Evolutionary conservation across 2,797 vertebrate genomes (phyloP).

Genomic region (Gymnodraco acuticeps): DNA sequence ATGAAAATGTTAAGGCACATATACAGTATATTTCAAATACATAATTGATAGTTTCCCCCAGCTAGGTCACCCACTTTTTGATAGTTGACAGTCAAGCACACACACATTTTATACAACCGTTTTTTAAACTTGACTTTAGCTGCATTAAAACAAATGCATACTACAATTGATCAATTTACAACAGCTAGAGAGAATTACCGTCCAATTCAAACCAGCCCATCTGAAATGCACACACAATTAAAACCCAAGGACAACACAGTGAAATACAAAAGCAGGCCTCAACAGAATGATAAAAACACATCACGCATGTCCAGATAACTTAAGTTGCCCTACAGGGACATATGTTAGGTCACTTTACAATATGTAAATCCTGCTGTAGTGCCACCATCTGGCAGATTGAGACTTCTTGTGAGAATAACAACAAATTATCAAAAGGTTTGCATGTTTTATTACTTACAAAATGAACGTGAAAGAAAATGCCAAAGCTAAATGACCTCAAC

Average conservation of each 20-base stretch:
- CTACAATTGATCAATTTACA: neutral
- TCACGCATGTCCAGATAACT: slow-evolving; percentile 2
- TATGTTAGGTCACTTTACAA: neutral
- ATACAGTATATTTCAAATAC: neutral
- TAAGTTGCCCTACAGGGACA: neutral
- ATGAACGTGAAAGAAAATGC: neutral
- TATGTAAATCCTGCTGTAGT: slow-evolving; percentile 5
- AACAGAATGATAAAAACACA: slow-evolving; percentile 26
- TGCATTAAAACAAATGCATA: neutral
- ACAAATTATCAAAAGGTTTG: neutral
- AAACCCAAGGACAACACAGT: neutral
- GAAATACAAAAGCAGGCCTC: slow-evolving; percentile 8
- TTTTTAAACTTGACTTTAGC: neutral
- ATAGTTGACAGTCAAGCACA: neutral
- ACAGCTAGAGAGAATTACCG: neutral
- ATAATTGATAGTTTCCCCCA: neutral
- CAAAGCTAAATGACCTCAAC: neutral
- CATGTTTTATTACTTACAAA: neutral
- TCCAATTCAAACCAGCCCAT: neutral
- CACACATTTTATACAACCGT: too few relatives aligned
- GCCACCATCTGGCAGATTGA: slow-evolving; percentile 18
- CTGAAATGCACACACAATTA: slow-evolving; percentile 2
- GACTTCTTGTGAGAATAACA: neutral
- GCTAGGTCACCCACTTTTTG: neutral
- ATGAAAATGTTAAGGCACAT: neutral